A percentile compares a stretch with the other conserved stretches of the same genome.
phyloP scores from a whole-genome alignment of 2,888 invertebrate species.

The Polydrusus tereticollis region DNA sequence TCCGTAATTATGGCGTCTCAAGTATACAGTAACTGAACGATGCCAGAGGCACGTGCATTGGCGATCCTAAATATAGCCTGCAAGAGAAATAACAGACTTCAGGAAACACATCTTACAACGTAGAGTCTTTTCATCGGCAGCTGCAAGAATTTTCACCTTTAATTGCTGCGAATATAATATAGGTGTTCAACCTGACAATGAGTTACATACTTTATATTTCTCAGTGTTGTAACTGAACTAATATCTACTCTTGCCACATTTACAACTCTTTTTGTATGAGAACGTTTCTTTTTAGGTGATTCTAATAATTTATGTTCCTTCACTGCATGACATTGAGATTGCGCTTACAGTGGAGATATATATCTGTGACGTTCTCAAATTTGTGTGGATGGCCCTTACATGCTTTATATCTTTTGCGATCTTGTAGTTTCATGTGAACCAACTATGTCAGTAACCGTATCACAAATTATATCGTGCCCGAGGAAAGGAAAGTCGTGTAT shows the following conservation, averaged over 20 bases:
- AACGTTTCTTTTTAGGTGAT: no score
- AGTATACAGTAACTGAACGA: not conserved
- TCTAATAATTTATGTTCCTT: no score
- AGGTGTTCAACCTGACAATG: no score
- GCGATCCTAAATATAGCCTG: not conserved
- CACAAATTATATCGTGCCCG: constrained; percentile 20
- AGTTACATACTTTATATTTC: no score
- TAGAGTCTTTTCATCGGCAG: not conserved
- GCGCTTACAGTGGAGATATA: no score
- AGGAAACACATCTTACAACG: constrained; percentile 1
- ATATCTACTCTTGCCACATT: no score
- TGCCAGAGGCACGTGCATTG: not conserved
- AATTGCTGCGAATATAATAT: not conserved
- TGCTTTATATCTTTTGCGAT: not conserved
- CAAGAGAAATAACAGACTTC: constrained; percentile 12
- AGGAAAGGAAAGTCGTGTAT: constrained; percentile 43
- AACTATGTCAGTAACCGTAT: constrained; percentile 14
- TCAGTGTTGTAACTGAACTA: no score
- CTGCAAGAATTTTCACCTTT: not conserved
- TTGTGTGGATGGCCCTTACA: no score
- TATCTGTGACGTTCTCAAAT: no score
- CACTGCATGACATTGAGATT: no score
- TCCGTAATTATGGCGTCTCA: not conserved
- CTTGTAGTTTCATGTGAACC: not conserved
- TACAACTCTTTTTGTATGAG: no score